Base-by-base conservation (phyloP, 2,797 vertebrate species). In the Microctenopoma stevenorrisi region DNA sequence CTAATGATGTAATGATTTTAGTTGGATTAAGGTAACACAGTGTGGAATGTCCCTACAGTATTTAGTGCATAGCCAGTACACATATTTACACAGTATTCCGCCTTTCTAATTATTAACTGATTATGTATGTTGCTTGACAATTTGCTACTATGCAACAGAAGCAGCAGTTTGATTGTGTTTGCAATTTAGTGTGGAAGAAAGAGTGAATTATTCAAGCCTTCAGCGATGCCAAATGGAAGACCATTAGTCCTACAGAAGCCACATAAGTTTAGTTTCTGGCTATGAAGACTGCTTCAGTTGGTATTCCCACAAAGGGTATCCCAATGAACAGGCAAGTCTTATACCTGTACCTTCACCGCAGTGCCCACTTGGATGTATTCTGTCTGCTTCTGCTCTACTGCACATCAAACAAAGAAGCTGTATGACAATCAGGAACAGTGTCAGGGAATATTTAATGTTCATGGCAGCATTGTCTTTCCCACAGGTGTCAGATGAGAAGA, bases 401-500 rank as follows among this genome's bases (percentile, higher is more conserved):
- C 69, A 85, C 48, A 74, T 8, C 52, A 54, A 57, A 56, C 59
- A 60, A 44, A 65, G 38, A 33, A 72, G 56, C 64, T 59, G 30
- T 64, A 56, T 53, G 58, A 69, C 62, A 73, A 77, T 82, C 79
- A 78, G 63, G 67, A 14, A 55, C 50, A 28, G n/a, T 69, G 67
- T 54, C 49, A 28, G 72, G 37, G 69, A 69, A 81, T 85, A 74
- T 81, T 75, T 83, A 76, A 84, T 81, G 75, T 85, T 81, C 60
- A 74, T 75, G 62, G 64, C 62, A 73, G 72, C 55, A 26, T 55
- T 5, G 62, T 78, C 64, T 68, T 81, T 77, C 75, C 75, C 79
- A 76, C 30, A 28, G 63, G 83, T 79, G 79, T 85, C 76, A 74
- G 79, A 85, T 71, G 60, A 81, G 76, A 85, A 63, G 64, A 68